These are phyloP conservation scores for Steinernema feltiae DNA, from an alignment of 1,140 invertebrate species.

Conservation along the genomic window DNA sequence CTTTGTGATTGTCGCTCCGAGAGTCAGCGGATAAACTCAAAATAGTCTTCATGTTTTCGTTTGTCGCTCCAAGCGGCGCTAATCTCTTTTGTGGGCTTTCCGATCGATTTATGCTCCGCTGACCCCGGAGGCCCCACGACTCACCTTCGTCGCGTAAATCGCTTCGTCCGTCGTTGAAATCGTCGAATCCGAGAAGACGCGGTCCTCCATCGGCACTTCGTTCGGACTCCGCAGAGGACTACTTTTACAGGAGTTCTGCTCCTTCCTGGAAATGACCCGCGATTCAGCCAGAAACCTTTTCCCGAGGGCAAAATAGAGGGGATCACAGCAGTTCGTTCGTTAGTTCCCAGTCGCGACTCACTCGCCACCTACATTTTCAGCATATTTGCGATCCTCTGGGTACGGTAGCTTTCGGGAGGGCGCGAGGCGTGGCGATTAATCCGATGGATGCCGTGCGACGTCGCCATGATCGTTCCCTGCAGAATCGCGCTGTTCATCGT, in stretches of 20 bases:
- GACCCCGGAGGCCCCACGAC: too few species aligned
- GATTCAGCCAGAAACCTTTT: not conserved
- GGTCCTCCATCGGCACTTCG: not conserved
- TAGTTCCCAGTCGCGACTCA: not conserved
- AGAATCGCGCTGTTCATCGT: conserved; percentile 45
- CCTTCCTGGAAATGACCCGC: not conserved
- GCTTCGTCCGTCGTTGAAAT: not conserved
- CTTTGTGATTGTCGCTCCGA: too few species aligned
- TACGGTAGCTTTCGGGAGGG: not conserved
- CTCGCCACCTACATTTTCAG: conserved; percentile 23
- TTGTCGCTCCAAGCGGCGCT: not conserved
- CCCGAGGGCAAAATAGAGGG: too few species aligned
- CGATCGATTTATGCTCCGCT: not conserved
- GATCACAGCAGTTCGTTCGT: not conserved
- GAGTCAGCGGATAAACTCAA: too few species aligned
- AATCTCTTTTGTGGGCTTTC: not conserved
- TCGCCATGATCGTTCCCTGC: conserved; percentile 47
- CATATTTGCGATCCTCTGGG: not conserved
- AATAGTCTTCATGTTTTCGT: not conserved
- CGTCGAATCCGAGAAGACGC: not conserved
- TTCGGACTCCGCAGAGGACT: not conserved
- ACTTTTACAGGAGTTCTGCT: not conserved
- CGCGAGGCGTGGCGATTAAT: conserved; percentile 42
- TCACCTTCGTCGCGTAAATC: not conserved
- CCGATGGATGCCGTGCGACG: conserved; percentile 43